A percentile compares a stretch with the other conserved stretches of the same genome.
These are phyloP conservation scores for Neolamprologus tretocephalus DNA, from an alignment of 2,113 vertebrate genomes.

Conservation along the genomic window DNA sequence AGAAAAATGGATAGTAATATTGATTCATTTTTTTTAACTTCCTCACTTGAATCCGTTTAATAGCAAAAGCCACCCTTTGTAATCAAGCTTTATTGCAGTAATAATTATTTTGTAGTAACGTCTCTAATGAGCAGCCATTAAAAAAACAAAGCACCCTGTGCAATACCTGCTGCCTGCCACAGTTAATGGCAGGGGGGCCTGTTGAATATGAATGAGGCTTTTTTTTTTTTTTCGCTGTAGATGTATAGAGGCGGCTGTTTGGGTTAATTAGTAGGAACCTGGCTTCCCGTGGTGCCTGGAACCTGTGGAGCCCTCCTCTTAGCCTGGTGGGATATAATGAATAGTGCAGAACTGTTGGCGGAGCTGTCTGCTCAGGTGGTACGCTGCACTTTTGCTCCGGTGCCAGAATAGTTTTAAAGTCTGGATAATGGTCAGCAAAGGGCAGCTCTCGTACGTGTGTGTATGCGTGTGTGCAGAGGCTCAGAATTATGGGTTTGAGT, in stretches of 20 bases:
- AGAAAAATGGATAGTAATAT: background rate
- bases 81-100: conserved; percentile 33
- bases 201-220: conserved; percentile 49
- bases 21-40: background rate
- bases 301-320: conserved; percentile 12
- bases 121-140: conserved; percentile 40
- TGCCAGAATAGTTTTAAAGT: background rate
- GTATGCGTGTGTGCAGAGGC: background rate
- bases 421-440: background rate
- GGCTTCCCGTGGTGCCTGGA: conserved; percentile 12
- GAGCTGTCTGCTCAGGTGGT: background rate
- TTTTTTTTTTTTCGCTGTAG: background rate
- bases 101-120: conserved; percentile 42
- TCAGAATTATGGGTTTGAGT: background rate
- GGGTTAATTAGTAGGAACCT: conserved; percentile 48
- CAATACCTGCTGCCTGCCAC: conserved; percentile 33
- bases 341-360: background rate
- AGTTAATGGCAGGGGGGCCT: background rate
- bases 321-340: conserved; percentile 28
- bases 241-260: conserved; percentile 26
- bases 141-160: conserved; percentile 25
- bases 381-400: background rate
- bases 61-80: background rate
- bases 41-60: background rate
- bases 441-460: background rate